Evolutionary conservation across 2,797 vertebrate genomes (phyloP), one percentile per base, ranked within the genome.

Genomic region (Xenopus petersii): DNA sequence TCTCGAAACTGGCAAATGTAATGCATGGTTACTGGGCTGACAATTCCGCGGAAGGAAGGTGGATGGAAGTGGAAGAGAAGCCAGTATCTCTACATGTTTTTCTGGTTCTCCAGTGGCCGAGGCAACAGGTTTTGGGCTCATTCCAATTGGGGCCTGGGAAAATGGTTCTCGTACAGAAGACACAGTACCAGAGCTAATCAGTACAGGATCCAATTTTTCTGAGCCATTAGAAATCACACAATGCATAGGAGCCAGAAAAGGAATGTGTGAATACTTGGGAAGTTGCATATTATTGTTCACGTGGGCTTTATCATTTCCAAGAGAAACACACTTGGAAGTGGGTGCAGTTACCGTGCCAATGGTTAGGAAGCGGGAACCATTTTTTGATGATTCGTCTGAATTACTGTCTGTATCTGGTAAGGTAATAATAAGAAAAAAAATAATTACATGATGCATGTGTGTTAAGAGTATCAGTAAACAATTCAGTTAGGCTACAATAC

Each of bases 351-450:
- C 81, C 80, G 89, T 71, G 75, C 81, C 81, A 66, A 88, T 91
- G 62, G 83, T 82, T 62, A 87, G 78, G 84, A 92, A 91, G 83
- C 89, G 86, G 75, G 82, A 80, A 85, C 86, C 64, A 58, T 89
- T 90, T 73, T 92, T 92, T 71, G 89, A 87, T 61, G 90, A 94
- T 82, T 96, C 93, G 67, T 97, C 95, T n/a, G 94, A 96, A 84
- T 94, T 95, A 87, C 93, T 96, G 87, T 96, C 94, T 46, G 94
- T 93, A 59, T 97, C 95, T 97, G 80, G 10, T 61, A 36, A 65
- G 78, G 79, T 84, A 42, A 9, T 42, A 67, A 82, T 2, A 4
- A 30, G 62, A n/a, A 71, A 36, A 56, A 56, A 60, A 60, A 26
- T 26, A 1, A 60, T 24, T 17, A 51, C 6, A 51, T 9, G 15